Conservation (phyloP, 2,888 invertebrate species). For the Ferdinandea cuprea region DNA sequence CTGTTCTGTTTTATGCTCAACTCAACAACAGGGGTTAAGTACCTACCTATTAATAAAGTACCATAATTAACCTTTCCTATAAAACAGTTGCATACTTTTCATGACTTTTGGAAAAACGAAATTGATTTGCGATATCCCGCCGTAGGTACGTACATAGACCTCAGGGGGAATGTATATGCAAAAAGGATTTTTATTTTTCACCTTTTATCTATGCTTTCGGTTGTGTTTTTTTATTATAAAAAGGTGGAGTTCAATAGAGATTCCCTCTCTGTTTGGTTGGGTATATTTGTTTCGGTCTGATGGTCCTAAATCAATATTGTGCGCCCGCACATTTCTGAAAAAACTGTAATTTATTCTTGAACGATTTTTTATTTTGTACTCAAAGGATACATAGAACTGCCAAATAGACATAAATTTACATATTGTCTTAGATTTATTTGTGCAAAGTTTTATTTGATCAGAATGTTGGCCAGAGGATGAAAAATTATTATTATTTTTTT, state of each 20-base stretch:
- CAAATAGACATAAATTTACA: constrained; percentile 41
- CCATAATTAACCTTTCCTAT: constrained; percentile 26
- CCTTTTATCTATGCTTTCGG: constrained; percentile 1
- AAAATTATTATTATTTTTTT: no score
- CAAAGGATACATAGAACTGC: constrained; percentile 38
- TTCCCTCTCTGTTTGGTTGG: constrained; percentile 21
- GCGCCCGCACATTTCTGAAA: constrained; percentile 9
- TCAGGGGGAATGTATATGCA: constrained; percentile 35
- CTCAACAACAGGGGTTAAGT: constrained; percentile 22
- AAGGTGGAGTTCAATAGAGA: constrained; percentile 13
- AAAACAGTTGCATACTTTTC: constrained; percentile 17
- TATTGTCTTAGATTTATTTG: constrained; percentile 23
- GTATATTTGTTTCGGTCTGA: constrained; percentile 52
- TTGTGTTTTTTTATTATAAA: not conserved
- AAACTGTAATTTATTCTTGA: constrained; percentile 35
- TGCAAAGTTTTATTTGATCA: not conserved
- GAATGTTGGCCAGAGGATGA: no score
- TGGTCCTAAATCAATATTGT: constrained; percentile 65
- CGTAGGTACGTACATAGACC: no score
- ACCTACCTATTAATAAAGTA: constrained; percentile 5
- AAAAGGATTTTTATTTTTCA: constrained; percentile 32
- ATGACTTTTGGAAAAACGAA: constrained; percentile 20
- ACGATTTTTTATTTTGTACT: constrained; percentile 23
- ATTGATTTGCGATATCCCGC: constrained; percentile 36
- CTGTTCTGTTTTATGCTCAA: constrained; percentile 9